Base-by-base conservation (phyloP, 2,113 vertebrate species). In the Sterna hirundo region DNA sequence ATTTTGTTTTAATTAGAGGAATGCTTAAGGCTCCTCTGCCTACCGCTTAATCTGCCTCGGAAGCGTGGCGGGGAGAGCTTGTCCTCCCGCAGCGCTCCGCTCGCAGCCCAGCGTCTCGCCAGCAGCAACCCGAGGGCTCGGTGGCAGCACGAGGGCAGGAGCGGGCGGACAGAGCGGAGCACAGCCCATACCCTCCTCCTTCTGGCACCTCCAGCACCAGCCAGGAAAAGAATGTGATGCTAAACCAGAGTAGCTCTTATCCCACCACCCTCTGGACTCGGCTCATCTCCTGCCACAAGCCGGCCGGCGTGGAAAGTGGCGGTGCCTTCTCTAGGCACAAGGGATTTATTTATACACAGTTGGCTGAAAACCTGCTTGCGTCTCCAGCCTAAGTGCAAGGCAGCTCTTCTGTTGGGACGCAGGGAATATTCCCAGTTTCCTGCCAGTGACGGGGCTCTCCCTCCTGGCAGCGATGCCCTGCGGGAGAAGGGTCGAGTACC, bases 1-100 rank as follows among this genome's bases (percentile, higher is more conserved):
- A 87, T 93, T 96, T 95, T 82, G 75, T 83, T 95, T 97, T 96
- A 96, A 95, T 96, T 96, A 96, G 70, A 94, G 46, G 66, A 65
- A 61, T 46, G 87, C 92, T 96, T 64, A 64, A 90, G 66, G 82
- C 82, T 93, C 36, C 86, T 55, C 74, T 91, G 77, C 74, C 88
- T 80, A 32, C 47, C 0, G 17, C 51, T 93, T 91, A 34, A 91
- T 79, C 11, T 15, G 81, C 84, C 44, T 16, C 42, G 30, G 83
- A 90, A 85, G 58, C 6, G 4, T 6, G 12, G 79, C 0, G 4
- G 29, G 83, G 58, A 83, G 38, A 61, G 36, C 71, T 11, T 46
- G 90, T 74, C 90, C 64, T 42, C 36, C 15, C 1, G 2, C 55
- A 12, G 69, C 64, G 75, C 65, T 11, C 60, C 36, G 71, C 84